Evolutionary conservation across 2,888 invertebrate genomes (phyloP), one percentile per base, ranked within the genome.

Genomic region (Amblyjoppa fuscipennis): DNA sequence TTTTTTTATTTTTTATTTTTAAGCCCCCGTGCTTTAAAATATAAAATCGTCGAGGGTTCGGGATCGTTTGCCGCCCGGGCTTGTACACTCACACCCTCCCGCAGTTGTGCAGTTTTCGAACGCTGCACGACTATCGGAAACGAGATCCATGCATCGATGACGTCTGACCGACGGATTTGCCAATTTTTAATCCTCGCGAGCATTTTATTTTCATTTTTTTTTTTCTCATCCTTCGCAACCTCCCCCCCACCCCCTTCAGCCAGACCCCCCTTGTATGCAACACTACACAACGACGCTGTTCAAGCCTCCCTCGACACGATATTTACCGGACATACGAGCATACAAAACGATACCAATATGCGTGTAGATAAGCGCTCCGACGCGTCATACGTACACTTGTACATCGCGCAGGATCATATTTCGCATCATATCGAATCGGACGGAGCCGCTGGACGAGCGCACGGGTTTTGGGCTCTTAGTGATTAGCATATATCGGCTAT

Each of bases 141-240:
- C 83, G 91, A 91, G 92, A 92, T 91, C 91, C 88, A 86, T 88
- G 87, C 91, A 90, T 89, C 92, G 92, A 93, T 93, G 92, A 93
- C 91, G 93, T 93, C 92, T 92, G 94, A 93, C 93, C 92, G 91
- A 90, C 92, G 93, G 94, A 93, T 93, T 94, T 93, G 90, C 90
- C 93, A 92, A 93, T 92, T 93, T 92, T 94, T 93, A 94, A 94
- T 93, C 94, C 92, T 91, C 90, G 56, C 87, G 85, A 86, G 81
- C 86, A 87, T 89, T 89, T 88, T 85, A 87, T 89, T 88, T 87
- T 87, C 74, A 83, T 83, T 83, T 86, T 85, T 83, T 81, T 25
- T 25, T 59, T 82, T 82, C 75, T 51, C 76, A 75, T 71, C 34
- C 61, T 66, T 28, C 70, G 51, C 34, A 53, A 53, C 74, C 66